phyloP scores from a whole-genome alignment of 2,888 invertebrate genomes.

The Cryptocheilus praepositus region DNA sequence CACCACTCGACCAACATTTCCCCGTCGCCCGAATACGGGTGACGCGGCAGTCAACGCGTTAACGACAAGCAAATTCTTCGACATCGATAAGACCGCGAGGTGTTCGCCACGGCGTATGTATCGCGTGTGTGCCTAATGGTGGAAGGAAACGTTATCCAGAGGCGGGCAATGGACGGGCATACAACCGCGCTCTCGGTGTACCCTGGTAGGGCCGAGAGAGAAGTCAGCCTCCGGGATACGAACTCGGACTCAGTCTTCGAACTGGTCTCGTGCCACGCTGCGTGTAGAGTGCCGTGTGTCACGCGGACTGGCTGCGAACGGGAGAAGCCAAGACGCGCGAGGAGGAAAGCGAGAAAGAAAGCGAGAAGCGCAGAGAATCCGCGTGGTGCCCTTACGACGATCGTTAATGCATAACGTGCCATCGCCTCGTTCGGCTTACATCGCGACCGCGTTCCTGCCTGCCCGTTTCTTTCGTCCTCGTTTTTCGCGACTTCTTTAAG shows the following conservation, averaged over 20 bases:
- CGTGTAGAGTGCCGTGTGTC: slow-evolving; percentile 43
- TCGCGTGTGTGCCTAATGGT: slow-evolving; percentile 50
- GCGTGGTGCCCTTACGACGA: slow-evolving; percentile 26
- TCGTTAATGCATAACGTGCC: background rate
- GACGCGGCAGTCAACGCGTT: too few relatives aligned
- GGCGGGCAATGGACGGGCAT: slow-evolving; percentile 50
- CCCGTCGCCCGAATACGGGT: too few relatives aligned
- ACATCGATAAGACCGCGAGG: too few relatives aligned
- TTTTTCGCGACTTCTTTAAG: too few relatives aligned
- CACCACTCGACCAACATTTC: too few relatives aligned
- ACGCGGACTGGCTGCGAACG: slow-evolving; percentile 20
- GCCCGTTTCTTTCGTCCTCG: too few relatives aligned
- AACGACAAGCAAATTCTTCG: too few relatives aligned
- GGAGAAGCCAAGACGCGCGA: too few relatives aligned
- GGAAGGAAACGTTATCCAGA: slow-evolving; percentile 59
- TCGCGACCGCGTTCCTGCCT: too few relatives aligned
- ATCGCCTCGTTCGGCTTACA: background rate
- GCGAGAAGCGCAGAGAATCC: slow-evolving; percentile 23
- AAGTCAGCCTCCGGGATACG: slow-evolving; percentile 61
- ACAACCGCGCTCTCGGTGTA: slow-evolving; percentile 39
- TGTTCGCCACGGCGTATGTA: slow-evolving; percentile 13
- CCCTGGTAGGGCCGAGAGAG: slow-evolving; percentile 63
- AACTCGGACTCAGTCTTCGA: slow-evolving; percentile 64
- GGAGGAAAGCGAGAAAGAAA: too few relatives aligned
- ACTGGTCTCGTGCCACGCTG: slow-evolving; percentile 55